Evolutionary conservation across 1,140 invertebrate genomes (phyloP).

Genomic region (Chelonus insularis): DNA sequence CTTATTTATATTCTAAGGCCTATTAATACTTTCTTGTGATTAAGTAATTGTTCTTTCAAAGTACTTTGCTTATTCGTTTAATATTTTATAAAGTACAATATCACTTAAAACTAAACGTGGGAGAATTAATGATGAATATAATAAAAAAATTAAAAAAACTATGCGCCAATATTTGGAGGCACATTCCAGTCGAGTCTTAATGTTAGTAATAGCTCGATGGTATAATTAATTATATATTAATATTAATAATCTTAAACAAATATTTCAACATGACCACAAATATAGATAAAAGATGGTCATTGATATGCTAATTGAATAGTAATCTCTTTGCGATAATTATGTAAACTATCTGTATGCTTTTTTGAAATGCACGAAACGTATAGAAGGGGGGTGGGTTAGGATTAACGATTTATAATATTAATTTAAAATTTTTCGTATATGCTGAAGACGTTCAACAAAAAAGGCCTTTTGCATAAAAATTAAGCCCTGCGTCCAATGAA

Average conservation of each 20-base stretch:
- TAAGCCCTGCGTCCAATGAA: constrained; percentile 46
- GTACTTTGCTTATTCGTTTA: not conserved
- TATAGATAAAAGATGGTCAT: constrained; percentile 42
- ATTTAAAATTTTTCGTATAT: constrained; percentile 38
- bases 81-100: constrained; percentile 12
- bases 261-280: constrained; percentile 30
- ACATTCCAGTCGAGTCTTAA: constrained; percentile 53
- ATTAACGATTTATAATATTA: constrained; percentile 61
- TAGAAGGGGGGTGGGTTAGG: constrained; percentile 64
- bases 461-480: constrained; percentile 58
- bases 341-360: constrained; percentile 65
- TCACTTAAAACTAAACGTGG: not conserved
- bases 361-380: constrained; percentile 70
- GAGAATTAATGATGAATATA: constrained; percentile 17
- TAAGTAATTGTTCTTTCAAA: not conserved
- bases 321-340: constrained; percentile 58
- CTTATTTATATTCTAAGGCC: not conserved
- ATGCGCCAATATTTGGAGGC: constrained; percentile 32
- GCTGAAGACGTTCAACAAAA: constrained; percentile 28
- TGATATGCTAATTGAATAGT: constrained; percentile 48
- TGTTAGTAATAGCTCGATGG: constrained; percentile 49
- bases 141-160: constrained; percentile 20
- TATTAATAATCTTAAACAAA: constrained; percentile 31
- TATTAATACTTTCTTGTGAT: too few species aligned
- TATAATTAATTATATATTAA: constrained; percentile 46